These are phyloP conservation scores for Oreonectes daqikongensis DNA, from an alignment of 2,797 vertebrate genomes.

Conservation along the genomic window DNA sequence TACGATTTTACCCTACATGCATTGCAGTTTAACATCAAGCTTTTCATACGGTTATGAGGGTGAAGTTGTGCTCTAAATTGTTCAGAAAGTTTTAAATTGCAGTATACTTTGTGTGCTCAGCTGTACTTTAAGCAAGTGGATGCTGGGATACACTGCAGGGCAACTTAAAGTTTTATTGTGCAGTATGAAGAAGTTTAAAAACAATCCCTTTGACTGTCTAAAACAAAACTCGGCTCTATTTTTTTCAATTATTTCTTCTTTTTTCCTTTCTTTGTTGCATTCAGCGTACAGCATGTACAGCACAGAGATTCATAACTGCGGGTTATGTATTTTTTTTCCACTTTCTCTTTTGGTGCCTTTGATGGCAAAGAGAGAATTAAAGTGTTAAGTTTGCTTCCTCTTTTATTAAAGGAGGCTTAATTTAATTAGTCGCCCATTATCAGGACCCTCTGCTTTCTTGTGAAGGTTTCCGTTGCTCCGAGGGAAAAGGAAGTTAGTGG, in stretches of 20 bases:
- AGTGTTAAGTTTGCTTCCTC: slow-evolving; percentile 75
- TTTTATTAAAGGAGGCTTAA: slow-evolving; percentile 81
- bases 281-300: slow-evolving; percentile 62
- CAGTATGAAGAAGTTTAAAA: slow-evolving; percentile 7
- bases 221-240: slow-evolving; percentile 12
- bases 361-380: slow-evolving; percentile 76
- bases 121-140: background rate
- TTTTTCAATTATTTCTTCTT: background rate
- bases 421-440: slow-evolving; percentile 81
- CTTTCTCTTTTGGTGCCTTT: slow-evolving; percentile 70
- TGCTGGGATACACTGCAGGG: background rate
- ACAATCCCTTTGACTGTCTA: background rate
- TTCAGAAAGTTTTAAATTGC: background rate
- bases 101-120: background rate
- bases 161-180: slow-evolving; percentile 1
- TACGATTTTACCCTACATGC: slow-evolving; percentile 35
- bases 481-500: slow-evolving; percentile 71
- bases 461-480: slow-evolving; percentile 75
- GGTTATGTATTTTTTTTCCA: slow-evolving; percentile 71
- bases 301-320: slow-evolving; percentile 73
- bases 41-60: background rate
- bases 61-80: background rate
- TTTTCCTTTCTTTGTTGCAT: slow-evolving; percentile 44
- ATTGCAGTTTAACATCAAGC: slow-evolving; percentile 13
- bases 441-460: slow-evolving; percentile 72